A percentile compares a stretch with the other conserved stretches of the same genome.
phyloP scores from a whole-genome alignment of 2,888 invertebrate species.

The Drosophila mettleri region DNA sequence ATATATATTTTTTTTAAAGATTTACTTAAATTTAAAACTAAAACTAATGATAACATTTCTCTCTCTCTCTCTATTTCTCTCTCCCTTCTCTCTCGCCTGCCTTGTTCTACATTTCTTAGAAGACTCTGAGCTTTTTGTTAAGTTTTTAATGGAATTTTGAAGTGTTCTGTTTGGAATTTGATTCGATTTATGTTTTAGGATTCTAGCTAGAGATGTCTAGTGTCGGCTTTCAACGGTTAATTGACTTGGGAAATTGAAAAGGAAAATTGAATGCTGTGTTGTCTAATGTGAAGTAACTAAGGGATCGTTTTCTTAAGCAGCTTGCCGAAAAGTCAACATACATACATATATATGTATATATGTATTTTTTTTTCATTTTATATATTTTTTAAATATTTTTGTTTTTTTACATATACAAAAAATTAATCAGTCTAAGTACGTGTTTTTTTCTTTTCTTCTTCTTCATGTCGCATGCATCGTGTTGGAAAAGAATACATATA shows the following conservation, averaged over 20 bases:
- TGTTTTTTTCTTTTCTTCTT: conserved; percentile 46
- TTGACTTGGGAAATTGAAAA: conserved; percentile 49
- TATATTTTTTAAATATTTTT: conserved; percentile 51
- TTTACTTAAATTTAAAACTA: conserved; percentile 73
- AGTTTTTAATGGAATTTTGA: neutral
- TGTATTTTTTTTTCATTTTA: conserved; percentile 21
- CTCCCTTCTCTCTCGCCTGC: neutral
- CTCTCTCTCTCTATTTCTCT: conserved; percentile 12
- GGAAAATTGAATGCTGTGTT: conserved; percentile 13
- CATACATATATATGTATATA: conserved; percentile 21
- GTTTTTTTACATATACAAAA: conserved; percentile 70
- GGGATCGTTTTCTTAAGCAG: conserved; percentile 37
- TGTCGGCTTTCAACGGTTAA: conserved; percentile 31
- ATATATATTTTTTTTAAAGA: conserved; percentile 26
- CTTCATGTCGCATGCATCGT: conserved; percentile 25
- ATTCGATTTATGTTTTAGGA: conserved; percentile 6
- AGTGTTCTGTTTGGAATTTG: conserved; percentile 22
- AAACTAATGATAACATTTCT: conserved; percentile 78
- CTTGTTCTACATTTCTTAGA: conserved; percentile 35
- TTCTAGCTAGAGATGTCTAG: conserved; percentile 28
- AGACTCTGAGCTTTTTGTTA: conserved; percentile 57
- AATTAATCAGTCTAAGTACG: conserved; percentile 80
- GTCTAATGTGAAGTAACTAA: conserved; percentile 38
- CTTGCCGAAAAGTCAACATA: conserved; percentile 35
- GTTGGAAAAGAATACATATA: conserved; percentile 25